Base-by-base conservation (phyloP, 2,113 vertebrate species). In the Muntiacus muntjak region DNA sequence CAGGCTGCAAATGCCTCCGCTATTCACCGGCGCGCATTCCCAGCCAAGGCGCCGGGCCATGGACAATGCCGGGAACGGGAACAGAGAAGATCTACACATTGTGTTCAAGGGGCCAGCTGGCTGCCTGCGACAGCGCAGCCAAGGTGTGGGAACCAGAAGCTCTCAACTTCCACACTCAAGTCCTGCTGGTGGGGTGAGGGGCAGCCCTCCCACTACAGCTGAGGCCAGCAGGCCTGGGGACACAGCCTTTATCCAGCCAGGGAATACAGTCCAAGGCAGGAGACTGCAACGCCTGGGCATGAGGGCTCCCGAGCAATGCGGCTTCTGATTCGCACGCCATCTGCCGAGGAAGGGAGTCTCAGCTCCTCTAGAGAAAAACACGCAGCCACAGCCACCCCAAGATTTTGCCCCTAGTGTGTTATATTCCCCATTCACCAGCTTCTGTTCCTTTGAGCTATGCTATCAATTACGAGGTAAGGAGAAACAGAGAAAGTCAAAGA, bases 21-120 rank as follows among this genome's bases (percentile, higher is more conserved):
- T 98, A 98, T 98, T 99, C 98, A 99, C 96, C 91, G 90, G 97
- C 96, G 97, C 87, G 87, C 98, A 98, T 99, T 99, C 98, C 98
- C 98, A 98, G 98, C 97, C 97, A 98, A 98, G 98, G 94, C 97
- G 93, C 97, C 97, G 30, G 97, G 98, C 98, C 98, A 92, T 97
- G 98, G 98, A 99, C 99, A 99, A 99, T 98, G 98, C 97, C 87
- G 50, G 54, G 98, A 96, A 97, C 91, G 96, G 98, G 98, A 98
- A 98, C 98, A 98, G 98, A 60, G 98, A 98, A 98, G 98, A 98
- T 98, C 98, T 98, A 98, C 98, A 98, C 87, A 98, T 97, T 2
- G 98, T 98, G 98, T 98, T 99, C 98, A 98, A 98, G 95, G 97
- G 98, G 98, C 99, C 99, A 99, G 99, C 99, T 99, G 99, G 98